These are phyloP conservation scores for Potorous gilbertii DNA, from an alignment of 2,797 vertebrate species.

Conservation along the genomic window DNA sequence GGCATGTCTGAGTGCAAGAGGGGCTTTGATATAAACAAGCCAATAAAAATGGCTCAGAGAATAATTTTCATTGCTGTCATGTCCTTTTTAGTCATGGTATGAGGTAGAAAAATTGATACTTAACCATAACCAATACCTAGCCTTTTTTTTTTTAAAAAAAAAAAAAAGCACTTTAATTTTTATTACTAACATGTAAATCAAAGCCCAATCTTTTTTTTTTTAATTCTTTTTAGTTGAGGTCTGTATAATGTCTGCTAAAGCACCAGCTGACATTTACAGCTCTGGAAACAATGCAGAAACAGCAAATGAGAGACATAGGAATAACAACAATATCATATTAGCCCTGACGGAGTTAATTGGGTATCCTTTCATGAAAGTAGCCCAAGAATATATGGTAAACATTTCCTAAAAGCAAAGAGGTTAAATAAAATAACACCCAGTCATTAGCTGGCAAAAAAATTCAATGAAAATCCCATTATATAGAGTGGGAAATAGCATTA, in stretches of 20 bases:
- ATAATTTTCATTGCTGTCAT: conserved; percentile 25
- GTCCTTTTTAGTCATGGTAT: conserved; percentile 17
- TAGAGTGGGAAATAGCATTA: neutral
- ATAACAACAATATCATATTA: conserved; percentile 39
- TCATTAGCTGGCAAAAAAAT: neutral
- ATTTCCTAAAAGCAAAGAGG: conserved; percentile 31
- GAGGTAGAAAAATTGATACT: neutral
- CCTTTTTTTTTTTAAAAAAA: neutral
- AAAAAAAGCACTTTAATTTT: conserved; percentile 4
- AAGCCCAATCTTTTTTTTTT: conserved; percentile 30
- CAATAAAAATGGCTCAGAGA: conserved; percentile 49
- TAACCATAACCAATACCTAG: neutral
- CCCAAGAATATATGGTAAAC: conserved; percentile 45
- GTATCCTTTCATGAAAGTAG: conserved; percentile 38
- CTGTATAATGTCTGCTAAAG: conserved; percentile 66
- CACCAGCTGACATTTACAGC: conserved; percentile 73
- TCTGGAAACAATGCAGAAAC: conserved; percentile 71
- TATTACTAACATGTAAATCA: conserved; percentile 61
- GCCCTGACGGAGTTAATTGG: conserved; percentile 63
- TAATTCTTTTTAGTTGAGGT: conserved; percentile 50
- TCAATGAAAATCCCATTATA: neutral
- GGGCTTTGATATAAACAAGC: conserved; percentile 7
- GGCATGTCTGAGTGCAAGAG: neutral
- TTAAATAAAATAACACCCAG: conserved; percentile 47
- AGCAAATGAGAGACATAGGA: conserved; percentile 36